Conservation (phyloP, 2,797 vertebrate species). For the Aeoliscus strigatus region DNA sequence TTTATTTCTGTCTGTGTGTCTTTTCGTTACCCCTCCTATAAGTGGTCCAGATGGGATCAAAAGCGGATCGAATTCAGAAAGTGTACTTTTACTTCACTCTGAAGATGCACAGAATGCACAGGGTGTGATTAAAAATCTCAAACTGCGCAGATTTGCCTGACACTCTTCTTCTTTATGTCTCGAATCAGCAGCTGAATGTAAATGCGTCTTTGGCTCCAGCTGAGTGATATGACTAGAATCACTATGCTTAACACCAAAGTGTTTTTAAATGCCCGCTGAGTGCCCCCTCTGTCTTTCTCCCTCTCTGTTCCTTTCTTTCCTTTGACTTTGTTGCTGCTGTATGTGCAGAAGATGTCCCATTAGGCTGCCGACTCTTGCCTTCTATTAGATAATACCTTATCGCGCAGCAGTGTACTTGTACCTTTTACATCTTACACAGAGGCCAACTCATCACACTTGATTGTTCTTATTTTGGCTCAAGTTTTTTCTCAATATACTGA, state of each 20-base stretch:
- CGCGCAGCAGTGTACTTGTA: conserved; percentile 48
- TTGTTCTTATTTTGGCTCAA: conserved; percentile 53
- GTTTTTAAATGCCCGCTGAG: conserved; percentile 70
- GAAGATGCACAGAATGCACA: conserved; percentile 5
- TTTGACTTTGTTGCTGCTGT: conserved; percentile 44
- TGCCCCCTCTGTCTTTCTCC: conserved; percentile 30
- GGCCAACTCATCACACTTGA: conserved; percentile 54
- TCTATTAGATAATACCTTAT: conserved; percentile 62
- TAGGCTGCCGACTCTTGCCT: conserved; percentile 53
- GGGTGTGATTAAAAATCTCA: conserved; percentile 41
- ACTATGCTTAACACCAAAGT: conserved; percentile 51
- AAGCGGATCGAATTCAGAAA: conserved; percentile 25
- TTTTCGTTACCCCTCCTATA: conserved; percentile 7
- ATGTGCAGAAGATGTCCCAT: conserved; percentile 54
- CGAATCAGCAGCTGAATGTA: conserved; percentile 63
- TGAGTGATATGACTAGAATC: conserved; percentile 54
- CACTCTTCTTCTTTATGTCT: conserved; percentile 59
- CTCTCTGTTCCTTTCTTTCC: conserved; percentile 17
- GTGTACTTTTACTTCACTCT: conserved; percentile 9
- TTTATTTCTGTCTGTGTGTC: conserved; percentile 32
- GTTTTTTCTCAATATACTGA: conserved; percentile 45
- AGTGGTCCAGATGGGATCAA: conserved; percentile 55
- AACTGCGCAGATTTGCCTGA: conserved; percentile 35
- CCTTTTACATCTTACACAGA: conserved; percentile 34
- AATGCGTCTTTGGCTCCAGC: conserved; percentile 54